These are phyloP conservation scores for Sceloporus tristichus DNA, from an alignment of 2,113 vertebrate genomes.

Conservation along the genomic window DNA sequence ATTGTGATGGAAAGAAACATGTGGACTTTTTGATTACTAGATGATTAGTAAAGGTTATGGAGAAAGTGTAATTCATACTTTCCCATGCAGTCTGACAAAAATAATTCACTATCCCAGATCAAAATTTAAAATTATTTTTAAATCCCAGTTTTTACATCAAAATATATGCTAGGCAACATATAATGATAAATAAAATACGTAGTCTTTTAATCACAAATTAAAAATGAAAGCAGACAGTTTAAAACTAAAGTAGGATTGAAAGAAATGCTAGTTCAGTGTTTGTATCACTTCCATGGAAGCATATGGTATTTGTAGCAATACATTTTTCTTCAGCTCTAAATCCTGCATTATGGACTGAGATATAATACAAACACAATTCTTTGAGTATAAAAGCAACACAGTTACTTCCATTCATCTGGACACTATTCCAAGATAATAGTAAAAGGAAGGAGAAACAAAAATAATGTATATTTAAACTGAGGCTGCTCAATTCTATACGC, in stretches of 20 bases:
- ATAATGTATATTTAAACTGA: neutral
- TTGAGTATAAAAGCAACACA: neutral
- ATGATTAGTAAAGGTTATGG: slow-evolving; percentile 29
- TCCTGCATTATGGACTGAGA: neutral
- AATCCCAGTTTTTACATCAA: neutral
- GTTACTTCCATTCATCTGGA: too few species aligned
- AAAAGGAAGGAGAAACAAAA: neutral
- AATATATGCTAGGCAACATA: neutral
- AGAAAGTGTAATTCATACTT: slow-evolving; percentile 39
- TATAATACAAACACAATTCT: neutral
- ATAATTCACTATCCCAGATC: neutral
- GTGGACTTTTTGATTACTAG: slow-evolving; percentile 53
- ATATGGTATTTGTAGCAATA: neutral
- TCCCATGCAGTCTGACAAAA: slow-evolving; percentile 27
- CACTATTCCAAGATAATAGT: too few species aligned
- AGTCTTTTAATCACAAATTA: neutral
- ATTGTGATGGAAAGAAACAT: slow-evolving; percentile 55
- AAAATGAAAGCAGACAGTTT: neutral
- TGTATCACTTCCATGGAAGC: neutral
- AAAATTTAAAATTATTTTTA: neutral
- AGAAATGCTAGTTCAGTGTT: neutral
- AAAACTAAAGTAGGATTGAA: neutral
- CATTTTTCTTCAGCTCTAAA: neutral
- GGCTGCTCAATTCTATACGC: neutral
- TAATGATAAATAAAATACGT: neutral